Evolutionary conservation across 2,113 vertebrate genomes (phyloP).

Genomic region (Aegotheles bennettii): DNA sequence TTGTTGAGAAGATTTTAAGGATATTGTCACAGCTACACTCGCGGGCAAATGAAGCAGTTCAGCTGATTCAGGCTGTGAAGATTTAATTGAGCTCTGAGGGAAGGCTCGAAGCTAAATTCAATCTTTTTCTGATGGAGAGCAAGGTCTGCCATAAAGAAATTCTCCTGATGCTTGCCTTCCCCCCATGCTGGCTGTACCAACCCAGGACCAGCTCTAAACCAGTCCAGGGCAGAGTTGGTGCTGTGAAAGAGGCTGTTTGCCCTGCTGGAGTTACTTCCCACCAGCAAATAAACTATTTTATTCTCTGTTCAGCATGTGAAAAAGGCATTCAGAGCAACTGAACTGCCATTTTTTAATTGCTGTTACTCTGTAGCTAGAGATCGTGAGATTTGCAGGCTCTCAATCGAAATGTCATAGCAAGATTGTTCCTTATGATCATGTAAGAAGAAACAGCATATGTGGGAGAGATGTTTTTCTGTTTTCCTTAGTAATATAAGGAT

Average conservation of each 20-base stretch:
- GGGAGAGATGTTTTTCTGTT: not conserved
- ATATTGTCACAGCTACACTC: not conserved
- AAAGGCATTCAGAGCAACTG: not conserved
- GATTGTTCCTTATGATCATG: not conserved
- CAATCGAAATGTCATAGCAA: not conserved
- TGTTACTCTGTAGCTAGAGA: not conserved
- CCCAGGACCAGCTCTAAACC: not conserved
- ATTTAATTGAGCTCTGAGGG: conserved; percentile 36
- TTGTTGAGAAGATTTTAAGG: not conserved
- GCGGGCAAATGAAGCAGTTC: not conserved
- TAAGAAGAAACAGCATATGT: not conserved
- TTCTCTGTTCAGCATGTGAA: not conserved
- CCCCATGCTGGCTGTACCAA: fast-evolving
- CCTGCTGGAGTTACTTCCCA: not conserved
- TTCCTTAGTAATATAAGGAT: not conserved
- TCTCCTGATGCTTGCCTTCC: not conserved
- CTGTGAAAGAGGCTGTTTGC: not conserved
- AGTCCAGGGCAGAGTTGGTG: not conserved
- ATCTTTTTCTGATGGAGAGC: not conserved
- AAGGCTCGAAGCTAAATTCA: not conserved
- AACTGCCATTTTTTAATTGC: not conserved
- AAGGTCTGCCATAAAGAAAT: not conserved
- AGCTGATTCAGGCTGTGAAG: conserved; percentile 26
- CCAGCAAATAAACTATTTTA: not conserved
- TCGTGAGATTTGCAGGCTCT: not conserved